Percentiles rank a stretch among this genome's conserved stretches.
Evolutionary conservation across 23 tunicate species (phyloP).

Genomic region (Halocynthia aurantium): DNA sequence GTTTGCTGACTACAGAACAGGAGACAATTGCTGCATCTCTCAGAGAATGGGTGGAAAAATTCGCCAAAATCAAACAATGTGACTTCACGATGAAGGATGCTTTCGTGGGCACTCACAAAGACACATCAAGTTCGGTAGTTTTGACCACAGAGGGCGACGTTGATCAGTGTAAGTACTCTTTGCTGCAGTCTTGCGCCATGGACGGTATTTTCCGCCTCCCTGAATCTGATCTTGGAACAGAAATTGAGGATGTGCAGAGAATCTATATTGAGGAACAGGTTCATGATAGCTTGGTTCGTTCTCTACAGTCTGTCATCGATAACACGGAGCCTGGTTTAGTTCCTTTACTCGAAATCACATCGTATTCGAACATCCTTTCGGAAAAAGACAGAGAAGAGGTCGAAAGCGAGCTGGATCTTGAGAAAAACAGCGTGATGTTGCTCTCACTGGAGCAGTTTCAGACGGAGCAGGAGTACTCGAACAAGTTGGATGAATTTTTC

Average conservation of each 20-base stretch:
- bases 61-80: conserved; percentile 4
- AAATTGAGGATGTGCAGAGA: conserved; percentile 8
- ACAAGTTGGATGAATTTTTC: conserved; percentile 44
- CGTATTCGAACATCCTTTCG: conserved; percentile 46
- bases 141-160: conserved; percentile 16
- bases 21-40: conserved; percentile 2
- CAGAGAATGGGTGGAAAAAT: conserved; percentile 43
- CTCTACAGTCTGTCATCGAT: no score
- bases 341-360: conserved; percentile 30
- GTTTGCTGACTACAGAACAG: conserved; percentile 28
- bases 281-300: conserved; percentile 33
- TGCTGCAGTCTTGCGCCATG: conserved; percentile 48
- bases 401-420: conserved; percentile 1
- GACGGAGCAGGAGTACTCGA: conserved; percentile 44
- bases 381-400: conserved; percentile 48
- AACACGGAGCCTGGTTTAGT: not conserved
- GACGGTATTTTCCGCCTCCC: conserved; percentile 53
- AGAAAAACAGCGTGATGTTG: conserved; percentile 18
- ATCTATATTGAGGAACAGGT: conserved; percentile 36
- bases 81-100: conserved; percentile 25
- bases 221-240: conserved; percentile 19
- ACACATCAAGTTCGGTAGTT: conserved; percentile 46
- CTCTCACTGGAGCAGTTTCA: conserved; percentile 63
- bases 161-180: conserved; percentile 11
- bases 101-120: conserved; percentile 57